These are phyloP conservation scores for Erpobdella octoculata DNA, from an alignment of 2,888 invertebrate genomes.

Conservation along the genomic window DNA sequence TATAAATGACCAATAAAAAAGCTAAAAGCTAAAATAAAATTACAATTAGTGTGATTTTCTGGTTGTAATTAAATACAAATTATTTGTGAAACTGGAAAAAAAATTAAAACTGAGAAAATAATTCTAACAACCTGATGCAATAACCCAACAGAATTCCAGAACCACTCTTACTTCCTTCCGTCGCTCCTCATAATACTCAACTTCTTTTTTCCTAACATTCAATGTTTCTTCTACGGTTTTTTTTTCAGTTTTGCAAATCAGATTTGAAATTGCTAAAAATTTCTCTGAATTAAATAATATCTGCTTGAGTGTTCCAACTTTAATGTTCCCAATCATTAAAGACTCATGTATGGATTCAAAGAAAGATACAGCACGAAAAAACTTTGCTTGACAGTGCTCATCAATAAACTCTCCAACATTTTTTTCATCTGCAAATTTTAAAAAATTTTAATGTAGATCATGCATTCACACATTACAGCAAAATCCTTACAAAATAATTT, in stretches of 20 bases:
- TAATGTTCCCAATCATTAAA: not conserved
- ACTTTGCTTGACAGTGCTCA: not conserved
- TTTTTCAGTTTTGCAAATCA: not conserved
- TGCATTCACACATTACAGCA: not conserved
- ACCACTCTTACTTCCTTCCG: not conserved
- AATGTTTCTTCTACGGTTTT: not conserved
- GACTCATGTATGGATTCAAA: not conserved
- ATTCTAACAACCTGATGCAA: not conserved
- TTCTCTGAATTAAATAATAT: not conserved
- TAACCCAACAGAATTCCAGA: not conserved
- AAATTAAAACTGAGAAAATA: not conserved
- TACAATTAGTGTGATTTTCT: too few species aligned
- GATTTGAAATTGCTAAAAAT: not conserved
- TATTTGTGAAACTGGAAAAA: not conserved
- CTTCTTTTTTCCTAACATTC: not conserved
- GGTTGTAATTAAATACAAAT: too few species aligned
- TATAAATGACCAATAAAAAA: too few species aligned
- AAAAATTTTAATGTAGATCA: not conserved
- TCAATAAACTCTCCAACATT: too few species aligned
- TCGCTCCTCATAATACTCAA: not conserved
- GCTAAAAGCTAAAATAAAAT: too few species aligned
- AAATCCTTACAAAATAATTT: not conserved
- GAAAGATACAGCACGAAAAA: not conserved
- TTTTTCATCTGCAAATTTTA: not conserved
- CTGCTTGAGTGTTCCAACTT: not conserved